Evolutionary conservation across 2,113 vertebrate species (phyloP).

Genomic region (Buteo buteo): DNA sequence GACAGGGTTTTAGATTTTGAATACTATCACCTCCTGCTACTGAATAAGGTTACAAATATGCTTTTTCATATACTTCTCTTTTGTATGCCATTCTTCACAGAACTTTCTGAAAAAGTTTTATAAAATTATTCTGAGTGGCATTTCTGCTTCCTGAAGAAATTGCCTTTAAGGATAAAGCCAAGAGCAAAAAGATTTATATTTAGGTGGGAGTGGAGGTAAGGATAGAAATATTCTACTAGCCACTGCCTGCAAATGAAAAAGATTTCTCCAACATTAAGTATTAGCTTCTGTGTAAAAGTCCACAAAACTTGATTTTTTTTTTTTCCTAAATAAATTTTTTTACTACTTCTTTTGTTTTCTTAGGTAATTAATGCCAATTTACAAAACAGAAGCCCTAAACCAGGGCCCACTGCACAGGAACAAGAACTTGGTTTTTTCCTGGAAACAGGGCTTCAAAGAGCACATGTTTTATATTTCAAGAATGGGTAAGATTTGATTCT

Average conservation of each 20-base stretch:
- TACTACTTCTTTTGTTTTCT: neutral
- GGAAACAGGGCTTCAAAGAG: slow-evolving; percentile 96
- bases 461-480: slow-evolving; percentile 98
- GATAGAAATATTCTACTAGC: neutral
- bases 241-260: neutral
- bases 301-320: neutral
- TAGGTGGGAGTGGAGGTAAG: neutral
- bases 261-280: neutral
- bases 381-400: slow-evolving; percentile 97
- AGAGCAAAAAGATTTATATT: neutral
- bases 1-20: neutral
- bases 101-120: neutral
- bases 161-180: neutral
- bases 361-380: slow-evolving; percentile 89
- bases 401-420: slow-evolving; percentile 88
- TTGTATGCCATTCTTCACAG: neutral
- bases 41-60: neutral
- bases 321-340: neutral
- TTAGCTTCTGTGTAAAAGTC: neutral
- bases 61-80: neutral
- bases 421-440: slow-evolving; percentile 98
- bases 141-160: neutral
- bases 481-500: slow-evolving; percentile 83
- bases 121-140: neutral
- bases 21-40: neutral